A percentile compares a stretch with the other conserved stretches of the same genome.
These are phyloP conservation scores for Oligia strigilis DNA, from an alignment of 2,888 invertebrate genomes.

Conservation along the genomic window DNA sequence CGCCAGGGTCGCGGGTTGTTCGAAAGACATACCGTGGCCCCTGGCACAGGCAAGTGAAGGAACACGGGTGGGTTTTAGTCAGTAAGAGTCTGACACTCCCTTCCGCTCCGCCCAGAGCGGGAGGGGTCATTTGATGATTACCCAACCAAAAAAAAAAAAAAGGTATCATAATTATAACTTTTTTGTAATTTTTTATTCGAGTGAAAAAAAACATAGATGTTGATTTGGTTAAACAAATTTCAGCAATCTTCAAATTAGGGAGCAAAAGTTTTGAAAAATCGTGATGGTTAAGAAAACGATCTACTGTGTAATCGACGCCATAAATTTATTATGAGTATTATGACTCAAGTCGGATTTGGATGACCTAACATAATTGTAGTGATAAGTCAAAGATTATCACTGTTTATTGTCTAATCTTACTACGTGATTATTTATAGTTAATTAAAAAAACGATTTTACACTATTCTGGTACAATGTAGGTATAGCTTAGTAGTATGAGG, in stretches of 20 bases:
- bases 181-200: too few relatives aligned
- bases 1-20: too few relatives aligned
- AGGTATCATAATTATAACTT: too few relatives aligned
- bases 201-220: background rate
- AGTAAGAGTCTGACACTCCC: too few relatives aligned
- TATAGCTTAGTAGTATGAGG: constrained; percentile 12
- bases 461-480: constrained; percentile 2
- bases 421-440: background rate
- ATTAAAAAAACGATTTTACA: background rate
- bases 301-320: background rate
- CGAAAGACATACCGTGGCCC: too few relatives aligned
- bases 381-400: constrained; percentile 44
- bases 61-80: too few relatives aligned
- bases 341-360: constrained; percentile 1
- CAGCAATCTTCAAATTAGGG: background rate
- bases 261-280: background rate
- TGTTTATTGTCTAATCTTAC: background rate
- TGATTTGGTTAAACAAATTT: background rate
- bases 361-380: constrained; percentile 16
- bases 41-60: too few relatives aligned
- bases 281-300: background rate
- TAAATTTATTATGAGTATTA: constrained; percentile 3
- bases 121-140: too few relatives aligned
- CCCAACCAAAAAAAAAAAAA: too few relatives aligned
- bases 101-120: too few relatives aligned